Percentiles rank a stretch among this genome's conserved stretches.
phyloP scores from a whole-genome alignment of 2,888 invertebrate genomes.

The Cremastinae sp. region DNA sequence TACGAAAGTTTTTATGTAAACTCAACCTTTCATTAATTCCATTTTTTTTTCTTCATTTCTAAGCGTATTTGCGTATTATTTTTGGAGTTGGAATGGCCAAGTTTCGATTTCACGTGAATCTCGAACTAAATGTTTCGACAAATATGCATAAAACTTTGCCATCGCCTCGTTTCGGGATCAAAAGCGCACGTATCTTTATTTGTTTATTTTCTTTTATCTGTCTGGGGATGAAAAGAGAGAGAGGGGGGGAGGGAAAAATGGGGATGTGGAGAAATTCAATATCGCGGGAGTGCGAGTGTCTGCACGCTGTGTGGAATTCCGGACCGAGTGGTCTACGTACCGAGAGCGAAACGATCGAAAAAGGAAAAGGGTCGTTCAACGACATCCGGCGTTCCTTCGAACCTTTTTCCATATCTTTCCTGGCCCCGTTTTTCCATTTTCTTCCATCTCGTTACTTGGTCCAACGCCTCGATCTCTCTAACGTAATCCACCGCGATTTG shows the following conservation, averaged over 20 bases:
- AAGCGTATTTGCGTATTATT: too few relatives aligned
- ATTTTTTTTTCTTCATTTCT: too few relatives aligned
- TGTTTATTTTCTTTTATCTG: conserved; percentile 26
- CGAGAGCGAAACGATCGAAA: conserved; percentile 20
- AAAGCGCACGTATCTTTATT: conserved; percentile 4
- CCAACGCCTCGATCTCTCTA: not conserved
- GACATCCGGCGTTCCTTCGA: conserved; percentile 24
- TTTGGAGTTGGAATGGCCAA: too few relatives aligned
- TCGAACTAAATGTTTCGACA: conserved; percentile 21
- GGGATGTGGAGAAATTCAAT: conserved; percentile 35
- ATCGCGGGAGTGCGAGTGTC: conserved; percentile 23
- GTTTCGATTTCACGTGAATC: not conserved
- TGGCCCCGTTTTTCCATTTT: conserved; percentile 9
- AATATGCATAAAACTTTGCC: conserved; percentile 24
- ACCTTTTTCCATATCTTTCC: conserved; percentile 31
- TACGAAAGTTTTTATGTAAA: too few relatives aligned
- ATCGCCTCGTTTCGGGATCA: not conserved
- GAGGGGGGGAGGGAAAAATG: too few relatives aligned
- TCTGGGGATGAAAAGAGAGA: not conserved
- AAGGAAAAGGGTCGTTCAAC: conserved; percentile 19
- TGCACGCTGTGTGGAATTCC: conserved; percentile 8
- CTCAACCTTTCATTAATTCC: too few relatives aligned
- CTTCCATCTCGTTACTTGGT: conserved; percentile 9
- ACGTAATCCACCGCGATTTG: not conserved
- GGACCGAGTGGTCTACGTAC: conserved; percentile 11